Conservation (phyloP, 1,140 invertebrate genomes). For the Meloidogyne chitwoodi region DNA sequence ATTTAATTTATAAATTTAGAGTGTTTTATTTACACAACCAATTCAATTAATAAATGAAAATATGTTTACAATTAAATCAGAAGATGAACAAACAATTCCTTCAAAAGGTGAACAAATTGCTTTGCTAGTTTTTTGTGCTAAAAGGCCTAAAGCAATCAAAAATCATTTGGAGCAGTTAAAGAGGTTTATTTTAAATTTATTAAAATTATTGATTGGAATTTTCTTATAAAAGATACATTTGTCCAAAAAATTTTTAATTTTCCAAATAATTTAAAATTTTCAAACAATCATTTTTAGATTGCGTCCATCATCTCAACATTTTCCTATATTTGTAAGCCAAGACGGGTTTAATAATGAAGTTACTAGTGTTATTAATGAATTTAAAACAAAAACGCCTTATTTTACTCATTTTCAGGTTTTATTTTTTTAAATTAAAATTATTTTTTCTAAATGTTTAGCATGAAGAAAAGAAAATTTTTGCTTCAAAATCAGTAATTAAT, state of each 20-base stretch:
- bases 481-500: conserved; percentile 74
- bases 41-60: not conserved
- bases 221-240: not conserved
- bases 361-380: conserved; percentile 59
- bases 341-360: conserved; percentile 62
- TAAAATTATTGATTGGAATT: not conserved
- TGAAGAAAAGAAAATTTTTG: not conserved
- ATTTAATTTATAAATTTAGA: not conserved
- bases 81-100: not conserved
- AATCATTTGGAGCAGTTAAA: conserved; percentile 61
- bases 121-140: conserved; percentile 62
- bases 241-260: too few relatives aligned
- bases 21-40: not conserved
- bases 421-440: not conserved
- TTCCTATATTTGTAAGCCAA: conserved; percentile 64
- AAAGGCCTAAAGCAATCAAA: conserved; percentile 60
- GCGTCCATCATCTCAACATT: conserved; percentile 57
- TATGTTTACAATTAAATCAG: not conserved
- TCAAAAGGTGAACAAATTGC: conserved; percentile 35
- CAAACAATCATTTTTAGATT: conserved; percentile 10
- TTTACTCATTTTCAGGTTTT: conserved; percentile 49
- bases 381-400: conserved; percentile 50
- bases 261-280: not conserved
- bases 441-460: conserved; percentile 13
- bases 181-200: conserved; percentile 1